Evolutionary conservation across 2,797 vertebrate genomes (phyloP).

Genomic region (Myotis vivesi): DNA sequence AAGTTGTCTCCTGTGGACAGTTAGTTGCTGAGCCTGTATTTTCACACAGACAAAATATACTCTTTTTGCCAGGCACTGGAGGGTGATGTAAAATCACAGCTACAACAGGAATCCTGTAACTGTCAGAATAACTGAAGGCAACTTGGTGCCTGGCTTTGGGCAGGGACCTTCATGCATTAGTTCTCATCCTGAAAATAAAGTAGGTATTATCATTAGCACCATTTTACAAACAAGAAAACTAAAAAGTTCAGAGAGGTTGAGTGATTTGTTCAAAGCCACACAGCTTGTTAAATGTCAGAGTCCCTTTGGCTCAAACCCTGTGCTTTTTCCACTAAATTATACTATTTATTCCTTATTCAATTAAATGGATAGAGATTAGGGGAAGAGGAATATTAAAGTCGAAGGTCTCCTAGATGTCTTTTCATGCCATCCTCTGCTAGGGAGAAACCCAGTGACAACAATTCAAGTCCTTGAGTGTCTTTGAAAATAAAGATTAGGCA

Average conservation of each 20-base stretch:
- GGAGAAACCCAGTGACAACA: not conserved
- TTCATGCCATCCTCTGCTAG: not conserved
- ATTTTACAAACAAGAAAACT: not conserved
- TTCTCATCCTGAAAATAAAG: not conserved
- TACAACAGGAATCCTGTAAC: not conserved
- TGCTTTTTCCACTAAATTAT: not conserved
- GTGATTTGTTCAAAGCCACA: not conserved
- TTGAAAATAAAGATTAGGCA: not conserved
- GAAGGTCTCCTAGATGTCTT: not conserved
- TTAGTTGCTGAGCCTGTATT: constrained; percentile 35
- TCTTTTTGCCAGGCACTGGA: not conserved
- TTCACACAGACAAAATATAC: not conserved
- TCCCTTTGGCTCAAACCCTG: not conserved
- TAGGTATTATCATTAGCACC: not conserved
- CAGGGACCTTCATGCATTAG: not conserved
- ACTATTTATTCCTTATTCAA: not conserved
- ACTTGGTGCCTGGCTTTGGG: not conserved
- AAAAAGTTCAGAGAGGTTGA: not conserved
- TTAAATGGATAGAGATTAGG: not conserved
- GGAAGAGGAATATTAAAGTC: not conserved
- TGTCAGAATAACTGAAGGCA: not conserved
- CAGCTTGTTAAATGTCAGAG: not conserved
- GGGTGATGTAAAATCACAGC: not conserved
- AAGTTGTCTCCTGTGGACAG: constrained; percentile 32
- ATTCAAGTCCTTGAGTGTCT: not conserved